Evolutionary conservation across 35 echinoderm and acorn worm species (phyloP), one percentile per base, ranked within the genome.

Genomic region (Apostichopus japonicus): DNA sequence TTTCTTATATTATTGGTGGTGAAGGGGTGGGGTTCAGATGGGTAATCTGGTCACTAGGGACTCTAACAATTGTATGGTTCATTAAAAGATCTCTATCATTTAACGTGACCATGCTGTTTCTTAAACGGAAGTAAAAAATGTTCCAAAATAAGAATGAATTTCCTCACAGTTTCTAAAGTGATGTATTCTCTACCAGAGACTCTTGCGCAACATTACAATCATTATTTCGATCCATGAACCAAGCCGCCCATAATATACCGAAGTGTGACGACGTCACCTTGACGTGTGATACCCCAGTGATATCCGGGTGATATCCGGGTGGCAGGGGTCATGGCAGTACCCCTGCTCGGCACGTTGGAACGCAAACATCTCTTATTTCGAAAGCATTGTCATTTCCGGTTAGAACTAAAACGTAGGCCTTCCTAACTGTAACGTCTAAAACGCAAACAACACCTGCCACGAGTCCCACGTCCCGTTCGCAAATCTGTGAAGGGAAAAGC

Each of bases 341-440:
- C 55, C 8, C 84, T 10, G 84, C 84, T 22, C 84, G 10, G 21
- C 84, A 87, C 8, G 23, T 61, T 87, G 84, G 84, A 55, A 87
- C 23, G 11, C 84, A 87, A 24, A 87, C 23, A 44, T 87, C 84
- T 10, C 54, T 44, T 6, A 87, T 22, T 24, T 16, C 13, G 55
- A 87, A 87, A 9, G 6, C n/a, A 5, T 13, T 21, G 3, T 61
- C 13, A 6, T 11, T 11, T 5, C 56, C 84, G 10, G 84, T 87
- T 25, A 87, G 24, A 25, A 87, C 84, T 57, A 87, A 55, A 87
- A 87, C 84, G 84, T 87, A 87, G 54, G 84, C 84, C 54, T 61
- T 87, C 84, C 84, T 87, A 6, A 65, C 23, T 10, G 84, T 87
- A 6, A 87, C 10, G 23, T 57, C 84, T 23, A 65, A 25, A 0